Base-by-base conservation (phyloP, 2,888 invertebrate species). In the Rotaria sp. region DNA sequence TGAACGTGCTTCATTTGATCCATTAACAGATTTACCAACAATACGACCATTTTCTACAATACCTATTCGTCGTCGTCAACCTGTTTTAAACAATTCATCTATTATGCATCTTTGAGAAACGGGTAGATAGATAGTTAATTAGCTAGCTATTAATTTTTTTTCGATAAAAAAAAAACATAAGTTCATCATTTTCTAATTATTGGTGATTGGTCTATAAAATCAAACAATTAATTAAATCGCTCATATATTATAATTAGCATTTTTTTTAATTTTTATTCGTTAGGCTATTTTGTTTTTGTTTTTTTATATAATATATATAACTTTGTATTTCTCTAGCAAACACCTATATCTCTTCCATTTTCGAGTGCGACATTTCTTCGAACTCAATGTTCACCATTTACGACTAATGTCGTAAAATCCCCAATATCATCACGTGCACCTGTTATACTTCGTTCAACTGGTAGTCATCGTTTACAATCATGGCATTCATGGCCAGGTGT, bases 401-500 rank as follows among this genome's bases (percentile, higher is more conserved):
- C 67, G 67, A 35, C 15, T 38, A 67, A 67, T 21, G 35, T 67
- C 67, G 67, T 15, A 35, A 35, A 21, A 35, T 21, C 67, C 35
- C 41, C 24, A 45, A 4, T 45, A 80, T 21, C 45, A 45, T 80
- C 80, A 0, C 45, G 24, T 45, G 80, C 80, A 45, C 80, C 80
- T 80, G 45, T 45, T 80, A 8, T 80, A 80, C 45, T 80, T 11
- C 80, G 80, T 80, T 80, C 80, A 80, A 80, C 80, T 45, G 45
- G 45, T 26, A 15, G 45, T 45, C n/a, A 45, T 45, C 67, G 35
- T 67, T 15, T 80, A 15, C 80, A 80, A 80, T 80, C 80, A 45
- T 80, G 80, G 80, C 80, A 80, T 80, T 80, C 80, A 80, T 80
- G 80, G 80, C 80, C 80, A 15, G 80, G 80, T 15, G 80, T 80